Conservation (phyloP, 2,113 vertebrate genomes). For the Podocnemis expansa region DNA sequence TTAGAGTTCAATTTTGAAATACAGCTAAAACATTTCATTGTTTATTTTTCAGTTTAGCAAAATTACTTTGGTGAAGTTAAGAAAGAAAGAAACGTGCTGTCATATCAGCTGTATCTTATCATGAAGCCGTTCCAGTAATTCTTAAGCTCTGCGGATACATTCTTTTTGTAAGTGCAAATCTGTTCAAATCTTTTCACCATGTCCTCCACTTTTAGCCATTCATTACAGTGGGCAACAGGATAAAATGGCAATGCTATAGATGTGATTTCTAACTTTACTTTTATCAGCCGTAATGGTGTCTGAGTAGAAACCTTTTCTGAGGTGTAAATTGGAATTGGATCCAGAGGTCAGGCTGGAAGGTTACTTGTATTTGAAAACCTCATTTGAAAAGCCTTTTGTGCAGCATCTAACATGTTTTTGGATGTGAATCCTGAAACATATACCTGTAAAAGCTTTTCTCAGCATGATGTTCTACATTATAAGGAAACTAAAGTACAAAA, state of each 20-base stretch:
- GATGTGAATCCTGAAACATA: slow-evolving; percentile 27
- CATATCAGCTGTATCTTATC: slow-evolving; percentile 37
- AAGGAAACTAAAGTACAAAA: slow-evolving; percentile 44
- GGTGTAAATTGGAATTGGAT: slow-evolving; percentile 38
- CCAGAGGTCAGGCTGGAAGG: slow-evolving; percentile 47
- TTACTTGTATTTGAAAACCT: slow-evolving; percentile 53
- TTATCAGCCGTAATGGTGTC: background rate
- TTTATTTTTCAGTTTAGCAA: slow-evolving; percentile 67
- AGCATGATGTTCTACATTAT: background rate
- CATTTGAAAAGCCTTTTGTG: slow-evolving; percentile 27
- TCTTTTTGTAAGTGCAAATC: slow-evolving; percentile 38
- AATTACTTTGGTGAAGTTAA: slow-evolving; percentile 58
- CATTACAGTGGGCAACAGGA: slow-evolving; percentile 11
- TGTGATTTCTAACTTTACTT: slow-evolving; percentile 41
- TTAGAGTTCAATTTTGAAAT: slow-evolving; percentile 20
- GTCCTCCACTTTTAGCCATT: background rate
- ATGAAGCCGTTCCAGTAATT: background rate
- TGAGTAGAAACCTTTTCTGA: slow-evolving; percentile 49
- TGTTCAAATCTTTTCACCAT: slow-evolving; percentile 51
- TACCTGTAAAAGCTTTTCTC: background rate
- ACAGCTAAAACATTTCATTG: slow-evolving; percentile 58
- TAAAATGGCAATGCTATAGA: slow-evolving; percentile 29
- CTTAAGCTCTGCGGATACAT: slow-evolving; percentile 14
- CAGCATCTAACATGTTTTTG: slow-evolving; percentile 27
- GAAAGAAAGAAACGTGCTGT: background rate